phyloP scores from a whole-genome alignment of 2,113 vertebrate genomes.

The Danionella cerebrum region DNA sequence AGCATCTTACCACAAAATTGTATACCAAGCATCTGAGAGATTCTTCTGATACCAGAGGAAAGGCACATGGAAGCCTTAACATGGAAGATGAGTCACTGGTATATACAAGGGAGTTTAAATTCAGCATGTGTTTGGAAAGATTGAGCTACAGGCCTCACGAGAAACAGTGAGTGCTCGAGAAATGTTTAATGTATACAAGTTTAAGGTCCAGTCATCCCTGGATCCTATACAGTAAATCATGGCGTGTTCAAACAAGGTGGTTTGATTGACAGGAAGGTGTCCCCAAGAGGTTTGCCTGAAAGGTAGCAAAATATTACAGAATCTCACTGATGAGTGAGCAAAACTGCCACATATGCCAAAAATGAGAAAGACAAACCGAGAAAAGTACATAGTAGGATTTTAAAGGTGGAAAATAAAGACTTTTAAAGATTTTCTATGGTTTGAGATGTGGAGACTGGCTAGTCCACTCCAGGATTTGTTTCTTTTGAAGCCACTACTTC shows the following conservation, averaged over 20 bases:
- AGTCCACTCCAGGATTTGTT: too few relatives aligned
- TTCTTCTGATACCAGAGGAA: not conserved
- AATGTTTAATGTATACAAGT: not conserved
- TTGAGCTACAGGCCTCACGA: not conserved
- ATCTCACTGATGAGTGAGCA: not conserved
- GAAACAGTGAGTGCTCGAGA: not conserved
- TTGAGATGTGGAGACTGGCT: too few relatives aligned
- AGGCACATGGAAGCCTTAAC: conserved; percentile 41
- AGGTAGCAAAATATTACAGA: not conserved
- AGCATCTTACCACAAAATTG: conserved; percentile 46
- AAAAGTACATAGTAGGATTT: too few relatives aligned
- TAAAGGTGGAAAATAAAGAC: too few relatives aligned
- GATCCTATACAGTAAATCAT: not conserved
- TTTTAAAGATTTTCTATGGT: too few relatives aligned
- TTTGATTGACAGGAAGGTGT: not conserved
- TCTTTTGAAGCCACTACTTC: too few relatives aligned
- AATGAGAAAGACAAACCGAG: too few relatives aligned
- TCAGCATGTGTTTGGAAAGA: not conserved
- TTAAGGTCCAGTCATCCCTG: not conserved
- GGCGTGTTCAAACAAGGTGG: not conserved
- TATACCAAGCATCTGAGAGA: conserved; percentile 38
- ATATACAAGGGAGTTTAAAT: not conserved
- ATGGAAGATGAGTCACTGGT: not conserved
- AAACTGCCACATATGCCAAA: too few relatives aligned
- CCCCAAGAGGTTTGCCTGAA: not conserved